Evolutionary conservation across 2,797 vertebrate genomes (phyloP).

Genomic region (Poeciliopsis turneri): DNA sequence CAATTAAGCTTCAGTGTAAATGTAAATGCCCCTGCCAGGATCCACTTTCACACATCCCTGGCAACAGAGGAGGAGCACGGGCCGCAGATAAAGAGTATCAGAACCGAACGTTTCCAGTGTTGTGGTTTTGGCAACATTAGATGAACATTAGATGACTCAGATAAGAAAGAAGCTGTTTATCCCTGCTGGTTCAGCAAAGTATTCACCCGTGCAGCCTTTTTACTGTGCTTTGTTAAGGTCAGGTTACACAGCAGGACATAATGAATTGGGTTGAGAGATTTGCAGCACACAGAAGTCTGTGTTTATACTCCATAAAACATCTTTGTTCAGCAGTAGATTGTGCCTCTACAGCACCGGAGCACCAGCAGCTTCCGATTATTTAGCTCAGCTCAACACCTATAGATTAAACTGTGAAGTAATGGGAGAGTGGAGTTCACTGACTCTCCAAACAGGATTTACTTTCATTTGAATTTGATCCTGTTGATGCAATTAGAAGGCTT

Average conservation of each 20-base stretch:
- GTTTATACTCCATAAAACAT: slow-evolving; percentile 15
- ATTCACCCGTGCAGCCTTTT: slow-evolving; percentile 39
- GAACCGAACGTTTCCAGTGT: slow-evolving; percentile 63
- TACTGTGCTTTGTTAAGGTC: slow-evolving; percentile 59
- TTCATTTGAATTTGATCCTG: slow-evolving; percentile 22
- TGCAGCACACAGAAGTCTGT: slow-evolving; percentile 26
- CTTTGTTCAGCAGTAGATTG: slow-evolving; percentile 22
- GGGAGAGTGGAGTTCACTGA: slow-evolving; percentile 13
- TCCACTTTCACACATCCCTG: slow-evolving; percentile 75
- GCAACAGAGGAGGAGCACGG: slow-evolving; percentile 53
- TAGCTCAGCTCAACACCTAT: slow-evolving; percentile 7
- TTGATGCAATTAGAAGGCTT: slow-evolving; percentile 16
- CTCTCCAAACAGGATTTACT: slow-evolving; percentile 22
- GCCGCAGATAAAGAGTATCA: slow-evolving; percentile 65
- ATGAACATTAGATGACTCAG: slow-evolving; percentile 69
- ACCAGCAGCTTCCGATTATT: slow-evolving; percentile 15
- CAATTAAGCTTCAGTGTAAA: slow-evolving; percentile 49
- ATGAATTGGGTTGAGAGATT: slow-evolving; percentile 53
- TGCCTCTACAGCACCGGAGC: background rate
- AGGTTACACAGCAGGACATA: slow-evolving; percentile 53
- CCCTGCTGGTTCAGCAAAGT: slow-evolving; percentile 52
- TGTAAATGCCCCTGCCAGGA: slow-evolving; percentile 53
- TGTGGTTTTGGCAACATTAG: slow-evolving; percentile 71
- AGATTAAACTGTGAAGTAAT: slow-evolving; percentile 24
- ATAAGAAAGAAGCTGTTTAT: slow-evolving; percentile 60